Conservation (phyloP, 2,113 vertebrate genomes). For the Salvelinus alpinus region DNA sequence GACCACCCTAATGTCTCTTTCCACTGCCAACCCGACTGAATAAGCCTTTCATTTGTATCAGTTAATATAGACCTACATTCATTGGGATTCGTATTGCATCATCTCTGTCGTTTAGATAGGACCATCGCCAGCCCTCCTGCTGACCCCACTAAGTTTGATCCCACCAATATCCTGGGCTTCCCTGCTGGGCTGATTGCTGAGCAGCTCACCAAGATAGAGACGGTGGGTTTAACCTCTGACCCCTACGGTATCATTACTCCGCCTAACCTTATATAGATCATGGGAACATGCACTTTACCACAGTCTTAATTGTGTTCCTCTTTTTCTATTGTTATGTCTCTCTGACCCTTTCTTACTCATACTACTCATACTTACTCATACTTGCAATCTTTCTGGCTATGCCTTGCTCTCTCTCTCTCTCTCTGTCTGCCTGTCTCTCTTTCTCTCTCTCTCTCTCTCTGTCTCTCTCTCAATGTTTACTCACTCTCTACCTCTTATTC, state of each 20-base stretch:
- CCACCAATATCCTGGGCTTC: conserved; percentile 78
- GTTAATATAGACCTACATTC: neutral
- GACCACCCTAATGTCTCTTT: neutral
- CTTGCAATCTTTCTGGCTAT: no score
- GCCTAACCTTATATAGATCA: neutral
- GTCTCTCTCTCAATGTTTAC: neutral
- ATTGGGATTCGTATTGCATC: neutral
- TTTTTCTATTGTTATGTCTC: no score
- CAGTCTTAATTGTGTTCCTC: no score
- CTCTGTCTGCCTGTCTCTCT: neutral
- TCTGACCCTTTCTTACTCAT: no score
- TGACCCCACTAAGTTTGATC: conserved; percentile 69
- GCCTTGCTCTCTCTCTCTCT: neutral
- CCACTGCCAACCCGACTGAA: neutral
- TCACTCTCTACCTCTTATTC: conserved; percentile 2
- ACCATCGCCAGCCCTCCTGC: conserved; percentile 22
- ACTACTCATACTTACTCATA: no score
- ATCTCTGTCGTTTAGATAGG: conserved; percentile 41
- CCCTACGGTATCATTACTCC: neutral
- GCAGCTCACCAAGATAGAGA: conserved; percentile 88
- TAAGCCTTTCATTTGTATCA: neutral
- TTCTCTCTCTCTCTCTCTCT: neutral
- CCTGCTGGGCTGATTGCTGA: conserved; percentile 77
- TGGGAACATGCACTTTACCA: no score
- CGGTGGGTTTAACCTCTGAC: conserved; percentile 67